A percentile compares a stretch with the other conserved stretches of the same genome.
Conservation (phyloP, 2,113 vertebrate species). For the Aythya baeri region DNA sequence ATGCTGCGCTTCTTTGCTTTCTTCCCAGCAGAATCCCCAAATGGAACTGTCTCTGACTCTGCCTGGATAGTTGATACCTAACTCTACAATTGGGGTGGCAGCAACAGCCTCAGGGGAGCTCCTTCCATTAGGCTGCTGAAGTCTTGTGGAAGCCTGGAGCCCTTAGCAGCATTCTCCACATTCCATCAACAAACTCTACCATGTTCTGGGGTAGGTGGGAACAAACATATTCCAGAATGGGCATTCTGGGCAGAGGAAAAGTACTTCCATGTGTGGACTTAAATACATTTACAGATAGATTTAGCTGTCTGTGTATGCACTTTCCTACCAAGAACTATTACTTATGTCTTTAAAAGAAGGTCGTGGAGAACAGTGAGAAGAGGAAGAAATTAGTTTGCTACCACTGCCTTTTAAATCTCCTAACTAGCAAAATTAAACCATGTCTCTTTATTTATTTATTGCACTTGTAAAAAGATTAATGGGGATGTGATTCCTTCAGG, state of each 20-base stretch:
- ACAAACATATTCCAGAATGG: neutral
- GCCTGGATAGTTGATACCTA: neutral
- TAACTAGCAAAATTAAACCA: conserved; percentile 80
- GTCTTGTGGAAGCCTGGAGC: neutral
- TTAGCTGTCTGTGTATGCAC: neutral
- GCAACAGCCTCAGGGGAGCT: neutral
- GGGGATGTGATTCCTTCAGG: conserved; percentile 79
- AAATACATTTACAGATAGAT: neutral
- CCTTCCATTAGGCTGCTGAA: accelerated
- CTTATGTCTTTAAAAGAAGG: conserved; percentile 29
- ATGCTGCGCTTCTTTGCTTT: neutral
- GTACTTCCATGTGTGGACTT: neutral
- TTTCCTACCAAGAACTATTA: neutral
- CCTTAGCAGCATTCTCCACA: neutral
- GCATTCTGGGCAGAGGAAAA: neutral
- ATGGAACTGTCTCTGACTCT: neutral
- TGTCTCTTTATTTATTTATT: conserved; percentile 84
- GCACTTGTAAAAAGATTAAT: conserved; percentile 82
- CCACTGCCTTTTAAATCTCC: conserved; percentile 65
- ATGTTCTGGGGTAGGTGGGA: accelerated
- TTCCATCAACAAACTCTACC: neutral
- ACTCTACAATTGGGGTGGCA: neutral
- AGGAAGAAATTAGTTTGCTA: conserved; percentile 49
- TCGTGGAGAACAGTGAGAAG: conserved; percentile 6
- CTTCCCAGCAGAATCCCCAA: neutral